Base-by-base conservation (phyloP, 2,888 invertebrate species). In the Hesperia comma region DNA sequence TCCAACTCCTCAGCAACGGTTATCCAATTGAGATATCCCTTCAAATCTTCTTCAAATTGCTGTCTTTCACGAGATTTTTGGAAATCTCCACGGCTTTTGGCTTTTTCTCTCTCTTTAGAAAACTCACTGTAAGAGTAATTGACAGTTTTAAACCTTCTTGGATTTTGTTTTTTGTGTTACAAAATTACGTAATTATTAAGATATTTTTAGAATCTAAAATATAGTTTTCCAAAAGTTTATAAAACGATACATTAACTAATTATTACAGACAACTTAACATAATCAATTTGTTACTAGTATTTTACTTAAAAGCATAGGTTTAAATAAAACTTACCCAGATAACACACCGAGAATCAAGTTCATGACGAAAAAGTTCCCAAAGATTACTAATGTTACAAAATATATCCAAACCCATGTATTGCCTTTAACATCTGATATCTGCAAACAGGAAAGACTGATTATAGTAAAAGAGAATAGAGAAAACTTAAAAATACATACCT, bases 311-410 rank as follows among this genome's bases (percentile, higher is more conserved):
- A 37, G 37, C 37, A 10, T 37, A 37, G 3, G 2, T n/a, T n/a
- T n/a, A n/a, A 14, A 32, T 26, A 1, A 14, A 40, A 94, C 95
- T 94, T 92, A 98, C 98, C 99, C 99, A 83, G 99, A 99, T 83
- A 99, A 95, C 80, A 99, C 99, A 97, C 99, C 99, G 86, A 99
- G 98, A 95, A 99, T 99, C 60, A 99, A 95, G 90, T 99, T 99
- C 97, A 99, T 98, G 74, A 99, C 99, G 93, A 99, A 99, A 93
- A 99, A 99, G 77, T 99, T 99, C 69, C 99, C 99, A 77, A 99
- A 95, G 76, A 99, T 99, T 74, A 99, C 99, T 94, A 99, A 95
- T 32, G 99, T 98, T 73, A 99, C 97, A 83, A 99, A 99, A 87
- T 99, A 99, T 67, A 98, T 96, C 99, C 99, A 99, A 71, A 99